Base-by-base conservation (phyloP, 1,140 invertebrate species). In the Penaeus chinensis region DNA sequence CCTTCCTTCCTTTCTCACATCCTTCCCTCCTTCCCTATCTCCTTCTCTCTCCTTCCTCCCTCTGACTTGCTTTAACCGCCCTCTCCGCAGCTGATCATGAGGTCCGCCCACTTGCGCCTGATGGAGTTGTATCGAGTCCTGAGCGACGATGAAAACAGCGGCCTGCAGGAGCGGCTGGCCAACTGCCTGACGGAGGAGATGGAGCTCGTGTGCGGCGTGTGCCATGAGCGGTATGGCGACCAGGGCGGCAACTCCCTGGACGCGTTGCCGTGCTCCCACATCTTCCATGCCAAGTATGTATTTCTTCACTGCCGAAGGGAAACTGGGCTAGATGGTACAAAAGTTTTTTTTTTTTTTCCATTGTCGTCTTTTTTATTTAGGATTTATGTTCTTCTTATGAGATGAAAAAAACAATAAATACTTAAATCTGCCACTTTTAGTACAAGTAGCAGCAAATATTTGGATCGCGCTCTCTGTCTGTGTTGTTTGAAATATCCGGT, bases 231-330 rank as follows among this genome's bases (percentile, higher is more conserved):
- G 7, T 95, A 96, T 90, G 96, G 96, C 0, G 92, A 95, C 8
- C 95, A 96, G 90, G 93, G 95, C 20, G 95, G 90, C 61, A 89
- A 95, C 91, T 94, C 94, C 32, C 92, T 97, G 18, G 96, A 96
- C 90, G 95, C 96, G 22, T 92, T 97, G 85, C 96, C 96, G 8
- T 97, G 96, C 92, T 95, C 96, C 2, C 96, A 97, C 91, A 96
- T 97, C 90, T 93, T 97, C 61, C 96, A 97, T 91, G 95, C 96
- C 47, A 95, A 96, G 96, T 96, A 85, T 66, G 90, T 54, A 16
- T 11, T 54, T 16, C 54, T 54, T 54, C 54, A 54, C 3, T 13
- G 18, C 10, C 27, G 0, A 7, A 74, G 18, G 27, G 20, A 66
- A 47, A 69, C 13, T 3, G 8, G 3, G 27, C 42, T 16, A 19